Evolutionary conservation across 2,797 vertebrate genomes (phyloP).

Genomic region (Argya squamiceps): DNA sequence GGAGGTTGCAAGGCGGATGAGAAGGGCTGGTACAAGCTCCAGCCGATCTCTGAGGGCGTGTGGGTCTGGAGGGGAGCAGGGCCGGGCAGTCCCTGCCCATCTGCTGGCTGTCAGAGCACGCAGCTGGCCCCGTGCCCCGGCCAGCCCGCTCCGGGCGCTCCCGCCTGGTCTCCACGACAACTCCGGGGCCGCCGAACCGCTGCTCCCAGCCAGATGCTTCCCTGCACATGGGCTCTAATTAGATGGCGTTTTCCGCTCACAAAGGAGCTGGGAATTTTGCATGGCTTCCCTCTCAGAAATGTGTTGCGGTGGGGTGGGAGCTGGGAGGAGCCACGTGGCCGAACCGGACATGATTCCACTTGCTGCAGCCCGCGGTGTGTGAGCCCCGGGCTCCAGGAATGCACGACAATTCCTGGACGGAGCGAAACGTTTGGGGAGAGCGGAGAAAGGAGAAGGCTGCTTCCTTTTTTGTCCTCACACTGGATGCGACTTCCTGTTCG

Average conservation of each 20-base stretch:
- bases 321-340: neutral
- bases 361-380: neutral
- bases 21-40: slow-evolving; percentile 40
- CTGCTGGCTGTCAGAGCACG: slow-evolving; percentile 80
- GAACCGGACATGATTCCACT: neutral
- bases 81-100: slow-evolving; percentile 74
- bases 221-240: slow-evolving; percentile 80
- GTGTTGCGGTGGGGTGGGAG: neutral
- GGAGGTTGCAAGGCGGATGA: slow-evolving; percentile 41
- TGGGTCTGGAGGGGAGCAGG: slow-evolving; percentile 62
- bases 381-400: neutral
- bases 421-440: neutral
- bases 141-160: slow-evolving; percentile 65
- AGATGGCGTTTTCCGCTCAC: slow-evolving; percentile 13
- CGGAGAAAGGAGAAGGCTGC: neutral
- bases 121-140: slow-evolving; percentile 78
- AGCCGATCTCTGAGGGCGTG: slow-evolving; percentile 44
- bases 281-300: neutral
- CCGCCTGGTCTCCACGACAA: slow-evolving; percentile 78
- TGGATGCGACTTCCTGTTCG: neutral
- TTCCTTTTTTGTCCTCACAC: neutral
- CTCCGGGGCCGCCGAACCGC: slow-evolving; percentile 67
- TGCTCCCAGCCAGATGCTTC: slow-evolving; percentile 78
- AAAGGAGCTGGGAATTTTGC: neutral
- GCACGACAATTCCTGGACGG: neutral